These are phyloP conservation scores for Cheilosia pagana DNA, from an alignment of 2,888 invertebrate species.

Conservation along the genomic window DNA sequence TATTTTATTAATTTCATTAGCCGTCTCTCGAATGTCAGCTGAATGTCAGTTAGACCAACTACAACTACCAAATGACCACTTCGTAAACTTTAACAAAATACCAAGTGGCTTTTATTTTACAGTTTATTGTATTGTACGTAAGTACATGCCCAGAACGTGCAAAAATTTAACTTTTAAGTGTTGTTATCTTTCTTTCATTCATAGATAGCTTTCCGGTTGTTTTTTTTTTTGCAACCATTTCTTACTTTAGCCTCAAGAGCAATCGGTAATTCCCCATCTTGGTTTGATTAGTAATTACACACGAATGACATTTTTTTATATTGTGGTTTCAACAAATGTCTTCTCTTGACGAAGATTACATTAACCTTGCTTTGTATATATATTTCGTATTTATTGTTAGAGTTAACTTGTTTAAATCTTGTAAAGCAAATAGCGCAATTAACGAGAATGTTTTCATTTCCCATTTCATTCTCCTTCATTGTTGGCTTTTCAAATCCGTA, in stretches of 20 bases:
- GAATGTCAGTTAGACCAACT: too few species aligned
- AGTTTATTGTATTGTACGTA: too few species aligned
- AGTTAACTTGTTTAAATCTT: background rate
- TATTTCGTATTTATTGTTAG: background rate
- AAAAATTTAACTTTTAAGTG: too few species aligned
- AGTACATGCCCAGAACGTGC: too few species aligned
- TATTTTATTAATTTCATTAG: too few species aligned
- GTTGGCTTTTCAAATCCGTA: background rate
- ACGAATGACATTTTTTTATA: background rate
- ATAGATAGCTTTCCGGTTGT: background rate
- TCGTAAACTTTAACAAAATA: too few species aligned
- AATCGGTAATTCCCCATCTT: constrained; percentile 10
- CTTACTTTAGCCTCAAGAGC: background rate
- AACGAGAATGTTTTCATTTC: constrained; percentile 1
- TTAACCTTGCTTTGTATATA: background rate
- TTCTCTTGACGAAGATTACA: background rate
- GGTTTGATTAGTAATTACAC: constrained; percentile 1
- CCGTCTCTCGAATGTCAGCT: too few species aligned
- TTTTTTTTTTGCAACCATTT: background rate
- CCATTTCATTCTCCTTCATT: background rate
- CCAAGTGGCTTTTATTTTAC: too few species aligned
- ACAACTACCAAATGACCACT: too few species aligned
- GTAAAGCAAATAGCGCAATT: background rate
- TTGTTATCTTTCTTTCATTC: too few species aligned
- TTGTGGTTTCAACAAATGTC: background rate